Evolutionary conservation across 2,797 vertebrate genomes (phyloP).

Genomic region (Macroramphosus scolopax): DNA sequence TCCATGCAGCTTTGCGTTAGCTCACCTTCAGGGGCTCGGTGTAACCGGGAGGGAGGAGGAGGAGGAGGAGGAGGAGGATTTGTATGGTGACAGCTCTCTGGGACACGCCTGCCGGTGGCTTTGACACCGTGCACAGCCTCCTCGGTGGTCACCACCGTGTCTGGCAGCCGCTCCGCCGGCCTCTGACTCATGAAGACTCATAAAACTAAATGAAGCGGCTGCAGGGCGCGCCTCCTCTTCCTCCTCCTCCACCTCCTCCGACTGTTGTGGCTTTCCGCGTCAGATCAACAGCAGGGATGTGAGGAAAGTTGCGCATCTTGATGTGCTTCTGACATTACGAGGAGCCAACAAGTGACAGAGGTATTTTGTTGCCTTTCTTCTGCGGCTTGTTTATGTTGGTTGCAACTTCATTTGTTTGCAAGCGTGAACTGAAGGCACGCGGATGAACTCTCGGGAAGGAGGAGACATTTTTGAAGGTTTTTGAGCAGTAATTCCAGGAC

Average conservation of each 20-base stretch:
- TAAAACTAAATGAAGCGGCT: conserved; percentile 37
- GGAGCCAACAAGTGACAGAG: conserved; percentile 66
- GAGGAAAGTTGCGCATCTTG: conserved; percentile 60
- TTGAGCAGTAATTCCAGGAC: too few relatives aligned
- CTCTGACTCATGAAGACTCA: conserved; percentile 49
- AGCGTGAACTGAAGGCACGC: too few relatives aligned
- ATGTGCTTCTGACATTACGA: conserved; percentile 60
- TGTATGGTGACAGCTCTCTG: conserved; percentile 53
- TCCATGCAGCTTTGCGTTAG: too few relatives aligned
- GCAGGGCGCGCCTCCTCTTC: too few relatives aligned
- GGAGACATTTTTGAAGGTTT: too few relatives aligned
- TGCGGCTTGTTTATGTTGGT: conserved; percentile 23
- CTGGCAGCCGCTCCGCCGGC: background rate
- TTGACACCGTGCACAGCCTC: conserved; percentile 4
- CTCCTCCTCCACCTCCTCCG: conserved; percentile 27
- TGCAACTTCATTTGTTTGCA: too few relatives aligned
- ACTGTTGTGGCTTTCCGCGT: conserved; percentile 42
- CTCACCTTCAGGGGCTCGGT: too few relatives aligned
- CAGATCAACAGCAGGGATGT: conserved; percentile 62
- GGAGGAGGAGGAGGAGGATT: conserved; percentile 26
- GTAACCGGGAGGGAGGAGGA: conserved; percentile 15
- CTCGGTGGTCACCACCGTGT: too few relatives aligned
- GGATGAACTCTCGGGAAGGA: too few relatives aligned
- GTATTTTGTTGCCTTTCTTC: conserved; percentile 61
- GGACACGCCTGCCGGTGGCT: conserved; percentile 52